Evolutionary conservation across 1,140 invertebrate genomes (phyloP), one percentile per base, ranked within the genome.

Genomic region (Coelopa frigida): DNA sequence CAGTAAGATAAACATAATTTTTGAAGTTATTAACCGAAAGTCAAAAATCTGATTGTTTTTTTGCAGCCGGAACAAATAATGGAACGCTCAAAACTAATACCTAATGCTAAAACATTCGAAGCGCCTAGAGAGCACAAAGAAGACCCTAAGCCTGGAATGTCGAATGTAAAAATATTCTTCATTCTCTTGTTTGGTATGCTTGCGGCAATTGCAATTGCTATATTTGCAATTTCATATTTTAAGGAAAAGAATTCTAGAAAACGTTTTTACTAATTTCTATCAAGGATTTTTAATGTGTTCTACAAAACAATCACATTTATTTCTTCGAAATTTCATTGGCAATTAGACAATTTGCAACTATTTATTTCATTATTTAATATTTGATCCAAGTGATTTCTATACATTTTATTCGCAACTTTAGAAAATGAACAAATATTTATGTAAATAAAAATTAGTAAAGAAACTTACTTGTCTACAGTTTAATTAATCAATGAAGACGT

Each of bases 201-300:
- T 8, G 80, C 80, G 1, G 58, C 94, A 0, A 83, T 89, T 38
- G 84, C 83, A 0, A 78, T 83, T 53, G 82, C 86, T 3, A 84
- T 94, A 6, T 78, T 94, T 39, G 90, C 84, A 27, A 87, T 93
- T 44, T 87, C 94, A 74, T 83, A 90, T 59, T 95, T 94, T 64
- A 87, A 93, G 61, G 93, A 94, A 63, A 88, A 93, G 62, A 85
- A 89, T 52, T 83, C 83, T 32, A 44, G 44, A 27, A 50, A 51
- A 32, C 31, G 51, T 48, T 59, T 51, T 23, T 53, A 60, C 17
- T 55, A 52, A 46, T 62, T 43, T n/a, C n/a, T n/a, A n/a, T n/a
- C n/a, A n/a, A n/a, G n/a, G n/a, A n/a, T n/a, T n/a, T n/a, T n/a
- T n/a, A n/a, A n/a, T n/a, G n/a, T n/a, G n/a, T n/a, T n/a, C n/a